A percentile compares a stretch with the other conserved stretches of the same genome.
Conservation (phyloP, 2,888 invertebrate genomes). For the Temnothorax unifasciatus region DNA sequence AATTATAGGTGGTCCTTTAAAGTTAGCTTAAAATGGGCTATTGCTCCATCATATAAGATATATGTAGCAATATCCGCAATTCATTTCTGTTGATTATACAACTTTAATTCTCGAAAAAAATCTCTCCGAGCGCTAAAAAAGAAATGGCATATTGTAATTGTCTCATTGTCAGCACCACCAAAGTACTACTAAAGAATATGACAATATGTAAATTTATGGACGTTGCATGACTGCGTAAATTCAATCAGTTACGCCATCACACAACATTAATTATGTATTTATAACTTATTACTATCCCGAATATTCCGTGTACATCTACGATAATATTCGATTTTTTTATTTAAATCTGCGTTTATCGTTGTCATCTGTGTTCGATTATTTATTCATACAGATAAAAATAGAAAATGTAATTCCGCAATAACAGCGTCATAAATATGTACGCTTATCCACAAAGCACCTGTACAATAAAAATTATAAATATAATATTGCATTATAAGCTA, state of each 20-base stretch:
- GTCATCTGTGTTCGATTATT: neutral
- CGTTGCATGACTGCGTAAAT: neutral
- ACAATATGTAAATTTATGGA: neutral
- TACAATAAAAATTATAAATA: neutral
- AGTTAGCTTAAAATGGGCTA: neutral
- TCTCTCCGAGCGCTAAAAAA: neutral
- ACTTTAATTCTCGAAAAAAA: neutral
- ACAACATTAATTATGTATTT: neutral
- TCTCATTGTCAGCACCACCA: neutral
- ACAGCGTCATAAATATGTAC: neutral
- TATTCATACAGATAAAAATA: neutral
- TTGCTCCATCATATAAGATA: neutral
- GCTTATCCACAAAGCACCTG: neutral
- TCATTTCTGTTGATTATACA: too few species aligned
- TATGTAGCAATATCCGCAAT: too few species aligned
- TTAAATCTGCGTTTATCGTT: neutral
- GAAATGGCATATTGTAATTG: neutral
- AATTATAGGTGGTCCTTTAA: neutral
- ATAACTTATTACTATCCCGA: neutral
- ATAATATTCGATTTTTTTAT: neutral
- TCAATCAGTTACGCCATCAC: neutral
- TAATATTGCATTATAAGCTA: neutral
- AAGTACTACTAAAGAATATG: neutral
- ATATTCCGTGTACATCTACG: neutral
- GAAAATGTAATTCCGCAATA: too few species aligned